Evolutionary conservation across 2,888 invertebrate species (phyloP).

Genomic region (Melolontha melolontha): DNA sequence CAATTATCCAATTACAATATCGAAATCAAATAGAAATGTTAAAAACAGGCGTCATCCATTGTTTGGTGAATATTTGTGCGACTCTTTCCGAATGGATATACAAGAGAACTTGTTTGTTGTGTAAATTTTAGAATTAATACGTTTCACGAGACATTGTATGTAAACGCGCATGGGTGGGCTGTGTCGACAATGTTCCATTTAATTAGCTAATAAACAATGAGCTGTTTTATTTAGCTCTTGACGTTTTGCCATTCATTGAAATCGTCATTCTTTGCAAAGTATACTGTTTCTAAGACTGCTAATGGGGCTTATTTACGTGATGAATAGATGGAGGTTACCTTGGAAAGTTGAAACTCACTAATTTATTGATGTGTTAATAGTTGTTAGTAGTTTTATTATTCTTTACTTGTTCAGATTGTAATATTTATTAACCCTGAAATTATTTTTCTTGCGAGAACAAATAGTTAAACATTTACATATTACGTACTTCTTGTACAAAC

Average conservation of each 20-base stretch:
- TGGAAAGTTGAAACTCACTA: conserved; percentile 11
- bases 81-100: conserved; percentile 20
- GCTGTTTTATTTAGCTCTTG: conserved; percentile 11
- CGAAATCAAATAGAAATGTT: conserved; percentile 21
- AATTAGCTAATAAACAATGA: conserved; percentile 36
- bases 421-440: too few relatives aligned
- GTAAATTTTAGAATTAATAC: conserved; percentile 30
- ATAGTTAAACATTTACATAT: too few relatives aligned
- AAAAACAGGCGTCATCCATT: conserved; percentile 21
- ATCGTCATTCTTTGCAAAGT: conserved; percentile 6
- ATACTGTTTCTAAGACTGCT: not conserved
- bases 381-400: too few relatives aligned
- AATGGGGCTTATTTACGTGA: not conserved
- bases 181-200: conserved; percentile 24
- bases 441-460: too few relatives aligned
- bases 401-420: too few relatives aligned
- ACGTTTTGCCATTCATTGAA: conserved; percentile 19
- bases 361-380: too few relatives aligned
- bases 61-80: conserved; percentile 22
- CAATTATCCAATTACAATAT: conserved; percentile 29
- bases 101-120: conserved; percentile 24
- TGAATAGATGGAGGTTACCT: conserved; percentile 14
- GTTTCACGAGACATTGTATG: conserved; percentile 22
- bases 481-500: too few relatives aligned
- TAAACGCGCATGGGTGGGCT: conserved; percentile 34